These are phyloP conservation scores for Lasioglossum leucozonium DNA, from an alignment of 2,888 invertebrate species.

Conservation along the genomic window DNA sequence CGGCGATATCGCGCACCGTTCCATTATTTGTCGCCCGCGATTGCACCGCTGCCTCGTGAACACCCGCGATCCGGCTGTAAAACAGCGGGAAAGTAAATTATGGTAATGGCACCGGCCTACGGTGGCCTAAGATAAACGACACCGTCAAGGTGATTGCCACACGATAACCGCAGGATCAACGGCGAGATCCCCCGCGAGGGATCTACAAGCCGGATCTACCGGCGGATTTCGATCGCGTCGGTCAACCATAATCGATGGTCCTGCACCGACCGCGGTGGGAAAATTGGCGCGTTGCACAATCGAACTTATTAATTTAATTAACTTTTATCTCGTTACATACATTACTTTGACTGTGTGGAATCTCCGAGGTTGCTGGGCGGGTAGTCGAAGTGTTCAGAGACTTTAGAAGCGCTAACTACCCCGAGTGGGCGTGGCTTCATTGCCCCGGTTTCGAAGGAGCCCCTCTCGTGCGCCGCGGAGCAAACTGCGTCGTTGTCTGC, in stretches of 20 bases:
- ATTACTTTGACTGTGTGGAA: not conserved
- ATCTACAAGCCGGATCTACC: not conserved
- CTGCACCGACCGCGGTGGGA: not conserved
- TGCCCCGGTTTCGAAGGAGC: no score
- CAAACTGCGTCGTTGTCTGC: not conserved
- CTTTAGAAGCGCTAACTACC: no score
- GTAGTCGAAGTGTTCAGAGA: no score
- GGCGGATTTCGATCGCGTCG: not conserved
- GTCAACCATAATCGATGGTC: not conserved
- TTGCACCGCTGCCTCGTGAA: not conserved
- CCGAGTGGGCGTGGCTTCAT: not conserved
- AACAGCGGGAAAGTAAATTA: slow-evolving; percentile 5
- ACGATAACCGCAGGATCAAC: not conserved
- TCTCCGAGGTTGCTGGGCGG: not conserved
- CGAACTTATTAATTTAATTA: no score
- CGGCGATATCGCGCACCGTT: slow-evolving; percentile 12
- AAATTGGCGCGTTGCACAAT: not conserved
- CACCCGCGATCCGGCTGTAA: slow-evolving; percentile 14
- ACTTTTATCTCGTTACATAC: not conserved
- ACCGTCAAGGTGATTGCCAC: not conserved
- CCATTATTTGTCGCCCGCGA: slow-evolving; percentile 3
- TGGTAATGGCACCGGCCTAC: not conserved
- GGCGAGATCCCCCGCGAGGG: not conserved
- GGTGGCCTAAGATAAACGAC: not conserved
- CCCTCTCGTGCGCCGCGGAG: not conserved